phyloP scores from a whole-genome alignment of 2,888 invertebrate species.

The Ashinkailepas kermadecensis region DNA sequence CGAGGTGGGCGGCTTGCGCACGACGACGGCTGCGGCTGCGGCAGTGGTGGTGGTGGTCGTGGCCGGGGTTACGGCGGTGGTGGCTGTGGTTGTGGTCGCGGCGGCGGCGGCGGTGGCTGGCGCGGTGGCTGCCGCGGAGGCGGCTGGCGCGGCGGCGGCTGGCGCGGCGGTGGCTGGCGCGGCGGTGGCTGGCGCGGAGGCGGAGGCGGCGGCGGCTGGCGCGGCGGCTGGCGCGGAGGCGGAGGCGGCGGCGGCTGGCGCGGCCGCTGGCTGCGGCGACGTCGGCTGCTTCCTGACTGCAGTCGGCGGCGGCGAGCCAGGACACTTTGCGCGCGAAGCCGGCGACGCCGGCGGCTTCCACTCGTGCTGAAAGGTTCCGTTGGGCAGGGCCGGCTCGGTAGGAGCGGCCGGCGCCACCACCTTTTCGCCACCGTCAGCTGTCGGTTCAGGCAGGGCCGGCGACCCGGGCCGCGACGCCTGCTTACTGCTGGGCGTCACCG shows the following conservation, averaged over 20 bases:
- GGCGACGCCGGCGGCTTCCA: neutral
- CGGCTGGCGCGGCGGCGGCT: neutral
- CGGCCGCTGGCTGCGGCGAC: conserved; percentile 10
- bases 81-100: neutral
- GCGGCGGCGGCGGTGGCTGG: too few species aligned
- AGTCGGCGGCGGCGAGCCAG: conserved; percentile 3
- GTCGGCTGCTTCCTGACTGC: neutral
- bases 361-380: conserved; percentile 8
- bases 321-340: neutral
- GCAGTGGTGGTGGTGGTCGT: too few species aligned
- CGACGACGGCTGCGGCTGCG: neutral
- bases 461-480: conserved; percentile 19
- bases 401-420: neutral
- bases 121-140: too few species aligned
- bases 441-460: neutral
- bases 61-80: too few species aligned
- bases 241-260: neutral
- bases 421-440: conserved; percentile 2
- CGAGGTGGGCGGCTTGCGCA: neutral
- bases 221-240: neutral
- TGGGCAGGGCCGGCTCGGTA: neutral
- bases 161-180: neutral
- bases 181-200: neutral
- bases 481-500: neutral
- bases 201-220: neutral